Evolutionary conservation across 2,113 vertebrate species (phyloP).

Genomic region (Myrmecophaga tridactyla): DNA sequence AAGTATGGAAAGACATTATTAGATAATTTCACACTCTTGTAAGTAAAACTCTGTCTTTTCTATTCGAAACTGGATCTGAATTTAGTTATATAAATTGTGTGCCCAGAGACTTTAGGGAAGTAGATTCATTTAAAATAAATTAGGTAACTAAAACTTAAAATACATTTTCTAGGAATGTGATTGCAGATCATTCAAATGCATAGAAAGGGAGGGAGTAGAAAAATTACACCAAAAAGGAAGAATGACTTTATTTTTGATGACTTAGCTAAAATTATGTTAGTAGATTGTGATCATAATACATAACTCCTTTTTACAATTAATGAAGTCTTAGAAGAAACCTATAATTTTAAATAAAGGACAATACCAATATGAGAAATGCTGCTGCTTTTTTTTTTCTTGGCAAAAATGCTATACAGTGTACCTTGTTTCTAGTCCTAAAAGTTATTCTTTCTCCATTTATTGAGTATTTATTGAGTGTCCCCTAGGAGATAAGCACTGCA

Average conservation of each 20-base stretch:
- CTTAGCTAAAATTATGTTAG: neutral
- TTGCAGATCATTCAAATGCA: neutral
- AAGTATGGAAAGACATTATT: neutral
- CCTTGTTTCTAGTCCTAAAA: neutral
- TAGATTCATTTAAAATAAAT: conserved; percentile 40
- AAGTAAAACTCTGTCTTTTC: conserved; percentile 17
- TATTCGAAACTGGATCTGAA: conserved; percentile 30
- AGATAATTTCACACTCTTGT: neutral
- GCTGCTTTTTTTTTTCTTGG: neutral
- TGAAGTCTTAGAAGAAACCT: neutral
- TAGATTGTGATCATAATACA: neutral
- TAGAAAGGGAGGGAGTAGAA: neutral
- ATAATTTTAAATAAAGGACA: neutral
- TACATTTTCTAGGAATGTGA: neutral
- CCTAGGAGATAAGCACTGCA: neutral
- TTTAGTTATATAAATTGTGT: conserved; percentile 37
- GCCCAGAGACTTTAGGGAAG: neutral
- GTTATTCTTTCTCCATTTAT: neutral
- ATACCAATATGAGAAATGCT: neutral
- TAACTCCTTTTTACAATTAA: neutral
- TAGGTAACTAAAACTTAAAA: neutral
- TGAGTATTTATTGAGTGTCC: neutral
- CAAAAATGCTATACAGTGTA: neutral
- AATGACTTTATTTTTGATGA: neutral
- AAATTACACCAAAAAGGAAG: neutral